These are phyloP conservation scores for Tetragonisca angustula DNA, from an alignment of 2,888 invertebrate genomes.

Conservation along the genomic window DNA sequence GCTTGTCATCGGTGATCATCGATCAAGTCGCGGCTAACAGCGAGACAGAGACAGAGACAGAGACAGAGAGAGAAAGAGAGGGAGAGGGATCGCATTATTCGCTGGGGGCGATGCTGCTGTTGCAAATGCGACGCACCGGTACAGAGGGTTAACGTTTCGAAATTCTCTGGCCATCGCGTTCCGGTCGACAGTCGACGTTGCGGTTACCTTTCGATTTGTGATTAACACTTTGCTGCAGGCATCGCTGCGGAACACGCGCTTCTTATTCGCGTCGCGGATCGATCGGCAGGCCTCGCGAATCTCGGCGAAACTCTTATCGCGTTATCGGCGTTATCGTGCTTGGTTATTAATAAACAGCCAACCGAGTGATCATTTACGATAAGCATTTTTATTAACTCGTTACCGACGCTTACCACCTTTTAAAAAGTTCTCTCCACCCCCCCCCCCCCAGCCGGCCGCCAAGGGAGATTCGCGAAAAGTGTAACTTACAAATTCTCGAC, in stretches of 20 bases:
- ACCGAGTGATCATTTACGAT: background rate
- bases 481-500: background rate
- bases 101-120: slow-evolving; percentile 14
- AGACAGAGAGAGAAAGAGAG: background rate
- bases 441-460: background rate
- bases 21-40: slow-evolving; percentile 53
- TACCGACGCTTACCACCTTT: background rate
- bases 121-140: background rate
- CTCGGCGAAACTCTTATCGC: no score
- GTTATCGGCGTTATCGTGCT: background rate
- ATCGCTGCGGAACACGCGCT: background rate
- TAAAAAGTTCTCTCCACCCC: background rate
- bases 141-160: slow-evolving; percentile 2
- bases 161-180: slow-evolving; percentile 17
- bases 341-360: background rate
- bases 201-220: slow-evolving; percentile 9
- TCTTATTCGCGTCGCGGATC: no score
- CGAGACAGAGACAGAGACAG: background rate
- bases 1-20: slow-evolving; percentile 62
- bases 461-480: background rate
- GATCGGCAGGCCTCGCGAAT: no score
- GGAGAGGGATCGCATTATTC: slow-evolving; percentile 36
- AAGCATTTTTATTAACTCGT: background rate
- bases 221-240: slow-evolving; percentile 3
- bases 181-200: background rate